Evolutionary conservation across 2,797 vertebrate species (phyloP).

Genomic region (Karalla daura): DNA sequence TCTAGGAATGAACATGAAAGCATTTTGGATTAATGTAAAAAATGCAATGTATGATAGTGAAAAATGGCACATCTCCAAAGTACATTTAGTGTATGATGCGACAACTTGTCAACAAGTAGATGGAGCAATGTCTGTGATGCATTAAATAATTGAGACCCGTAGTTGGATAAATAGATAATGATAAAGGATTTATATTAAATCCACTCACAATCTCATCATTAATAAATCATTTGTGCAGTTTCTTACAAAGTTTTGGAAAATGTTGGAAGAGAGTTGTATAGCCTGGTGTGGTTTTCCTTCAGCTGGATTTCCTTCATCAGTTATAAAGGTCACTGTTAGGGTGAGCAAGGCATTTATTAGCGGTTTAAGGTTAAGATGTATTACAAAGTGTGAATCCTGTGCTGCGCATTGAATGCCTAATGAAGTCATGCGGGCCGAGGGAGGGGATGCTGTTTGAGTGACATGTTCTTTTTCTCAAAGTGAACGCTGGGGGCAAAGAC

Average conservation of each 20-base stretch:
- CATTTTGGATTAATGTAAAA: no score
- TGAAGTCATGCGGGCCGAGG: background rate
- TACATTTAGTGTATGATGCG: no score
- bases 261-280: background rate
- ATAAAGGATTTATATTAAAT: no score
- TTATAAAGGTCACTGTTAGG: background rate
- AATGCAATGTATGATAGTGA: no score
- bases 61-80: no score
- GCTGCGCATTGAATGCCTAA: slow-evolving; percentile 4
- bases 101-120: no score
- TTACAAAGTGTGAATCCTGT: background rate
- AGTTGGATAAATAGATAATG: no score
- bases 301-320: background rate
- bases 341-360: background rate
- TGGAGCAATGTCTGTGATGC: no score
- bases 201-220: background rate
- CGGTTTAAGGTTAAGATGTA: background rate
- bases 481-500: slow-evolving; percentile 56
- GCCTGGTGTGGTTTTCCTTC: background rate
- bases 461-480: slow-evolving; percentile 46
- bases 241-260: no score
- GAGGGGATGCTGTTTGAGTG: slow-evolving; percentile 39
- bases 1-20: no score
- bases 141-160: no score
- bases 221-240: background rate